phyloP scores from a whole-genome alignment of 2,888 invertebrate genomes.

The Lasius platythorax region DNA sequence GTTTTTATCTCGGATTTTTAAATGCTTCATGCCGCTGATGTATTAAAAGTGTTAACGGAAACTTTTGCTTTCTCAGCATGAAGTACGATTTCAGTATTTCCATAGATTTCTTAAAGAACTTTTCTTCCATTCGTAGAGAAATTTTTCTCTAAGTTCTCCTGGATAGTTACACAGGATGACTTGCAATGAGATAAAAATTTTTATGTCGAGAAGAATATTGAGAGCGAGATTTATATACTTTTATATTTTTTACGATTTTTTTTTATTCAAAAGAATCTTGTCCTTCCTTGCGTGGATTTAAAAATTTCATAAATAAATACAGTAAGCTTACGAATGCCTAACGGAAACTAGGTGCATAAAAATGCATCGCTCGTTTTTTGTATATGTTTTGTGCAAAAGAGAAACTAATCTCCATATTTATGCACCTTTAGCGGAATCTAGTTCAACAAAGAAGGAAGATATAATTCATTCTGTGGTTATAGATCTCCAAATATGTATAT shows the following conservation, averaged over 20 bases:
- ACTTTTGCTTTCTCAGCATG: constrained; percentile 21
- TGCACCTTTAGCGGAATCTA: constrained; percentile 1
- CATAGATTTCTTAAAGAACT: constrained; percentile 29
- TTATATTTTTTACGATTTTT: background rate
- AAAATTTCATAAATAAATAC: background rate
- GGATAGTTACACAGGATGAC: background rate
- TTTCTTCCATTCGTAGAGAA: constrained; percentile 24
- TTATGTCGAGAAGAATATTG: background rate
- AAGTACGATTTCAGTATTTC: constrained; percentile 27
- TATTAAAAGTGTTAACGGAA: constrained; percentile 42
- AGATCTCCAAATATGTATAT: constrained; percentile 25
- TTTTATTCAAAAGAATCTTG: background rate
- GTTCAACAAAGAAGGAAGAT: background rate
- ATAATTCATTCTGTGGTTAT: background rate
- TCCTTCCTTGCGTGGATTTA: background rate
- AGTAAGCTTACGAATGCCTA: background rate
- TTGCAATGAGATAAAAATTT: constrained; percentile 26
- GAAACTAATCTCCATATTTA: constrained; percentile 9
- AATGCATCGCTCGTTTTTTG: background rate
- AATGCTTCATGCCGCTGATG: constrained; percentile 48
- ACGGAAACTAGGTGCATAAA: background rate
- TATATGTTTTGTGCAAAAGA: background rate
- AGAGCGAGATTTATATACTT: background rate
- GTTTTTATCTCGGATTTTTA: constrained; percentile 62
- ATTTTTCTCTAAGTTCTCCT: background rate